Evolutionary conservation across 2,113 vertebrate genomes (phyloP).

Genomic region (Eulemur rufifrons): DNA sequence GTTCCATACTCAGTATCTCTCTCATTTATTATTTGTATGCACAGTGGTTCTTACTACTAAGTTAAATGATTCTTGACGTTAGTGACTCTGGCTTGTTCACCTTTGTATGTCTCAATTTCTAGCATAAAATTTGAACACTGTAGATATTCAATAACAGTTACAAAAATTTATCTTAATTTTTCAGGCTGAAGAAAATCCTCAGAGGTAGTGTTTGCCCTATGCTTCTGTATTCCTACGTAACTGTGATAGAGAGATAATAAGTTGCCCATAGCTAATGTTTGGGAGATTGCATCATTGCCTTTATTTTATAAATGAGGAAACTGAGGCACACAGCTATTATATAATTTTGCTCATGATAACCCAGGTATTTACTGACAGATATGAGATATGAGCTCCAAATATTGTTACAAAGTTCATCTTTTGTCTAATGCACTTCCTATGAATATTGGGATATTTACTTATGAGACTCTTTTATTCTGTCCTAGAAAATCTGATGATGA

Average conservation of each 20-base stretch:
- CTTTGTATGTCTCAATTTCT: neutral
- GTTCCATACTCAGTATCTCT: neutral
- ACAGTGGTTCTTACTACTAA: neutral
- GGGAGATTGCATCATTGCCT: neutral
- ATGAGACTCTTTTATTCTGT: neutral
- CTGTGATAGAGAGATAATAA: neutral
- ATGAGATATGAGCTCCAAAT: neutral
- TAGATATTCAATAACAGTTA: neutral
- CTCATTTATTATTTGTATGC: neutral
- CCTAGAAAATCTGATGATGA: neutral
- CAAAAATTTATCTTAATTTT: neutral
- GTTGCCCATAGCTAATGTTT: neutral
- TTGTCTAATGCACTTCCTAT: neutral
- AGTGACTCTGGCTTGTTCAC: neutral
- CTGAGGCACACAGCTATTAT: neutral
- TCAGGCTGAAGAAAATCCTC: neutral
- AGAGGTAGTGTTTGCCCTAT: neutral
- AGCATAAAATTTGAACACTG: neutral
- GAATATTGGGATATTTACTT: neutral
- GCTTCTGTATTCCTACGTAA: neutral
- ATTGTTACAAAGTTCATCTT: neutral
- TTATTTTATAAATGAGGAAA: conserved; percentile 19
- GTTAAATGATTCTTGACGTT: neutral
- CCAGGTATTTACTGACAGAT: neutral
- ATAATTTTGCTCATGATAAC: neutral